A percentile compares a stretch with the other conserved stretches of the same genome.
These are phyloP conservation scores for Acanthopagrus latus DNA, from an alignment of 2,797 vertebrate genomes.

Conservation along the genomic window DNA sequence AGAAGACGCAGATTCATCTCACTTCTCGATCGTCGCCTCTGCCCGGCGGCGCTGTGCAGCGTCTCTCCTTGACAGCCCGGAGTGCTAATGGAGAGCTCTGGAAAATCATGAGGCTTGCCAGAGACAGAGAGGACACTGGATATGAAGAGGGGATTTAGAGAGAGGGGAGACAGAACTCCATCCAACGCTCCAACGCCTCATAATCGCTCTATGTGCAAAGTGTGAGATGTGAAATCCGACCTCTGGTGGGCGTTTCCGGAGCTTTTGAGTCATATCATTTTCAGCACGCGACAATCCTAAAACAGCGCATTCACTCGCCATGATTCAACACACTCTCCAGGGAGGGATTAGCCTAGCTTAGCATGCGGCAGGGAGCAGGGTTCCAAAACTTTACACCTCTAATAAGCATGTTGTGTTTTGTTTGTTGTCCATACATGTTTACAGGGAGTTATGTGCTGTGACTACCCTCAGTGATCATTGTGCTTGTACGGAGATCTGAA, in stretches of 20 bases:
- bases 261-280: slow-evolving; percentile 16
- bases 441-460: too few species aligned
- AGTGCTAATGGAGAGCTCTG: slow-evolving; percentile 47
- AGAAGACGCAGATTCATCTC: slow-evolving; percentile 50
- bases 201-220: slow-evolving; percentile 2
- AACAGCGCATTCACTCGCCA: not conserved
- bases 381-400: not conserved
- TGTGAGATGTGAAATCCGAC: too few species aligned
- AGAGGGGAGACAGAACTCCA: slow-evolving; percentile 24
- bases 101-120: slow-evolving; percentile 43
- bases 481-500: too few species aligned
- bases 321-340: not conserved
- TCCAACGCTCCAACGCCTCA: slow-evolving; percentile 14
- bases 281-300: not conserved
- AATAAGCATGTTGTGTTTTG: not conserved
- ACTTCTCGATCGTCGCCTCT: slow-evolving; percentile 32
- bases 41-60: slow-evolving; percentile 52
- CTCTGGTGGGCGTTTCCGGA: not conserved
- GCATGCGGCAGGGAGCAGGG: not conserved
- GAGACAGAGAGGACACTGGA: slow-evolving; percentile 53
- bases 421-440: too few species aligned
- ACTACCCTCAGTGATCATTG: too few species aligned
- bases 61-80: slow-evolving; percentile 49
- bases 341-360: not conserved
- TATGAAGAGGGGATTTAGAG: slow-evolving; percentile 44